Conservation (phyloP, 2,113 vertebrate genomes). For the Gavia stellata region DNA sequence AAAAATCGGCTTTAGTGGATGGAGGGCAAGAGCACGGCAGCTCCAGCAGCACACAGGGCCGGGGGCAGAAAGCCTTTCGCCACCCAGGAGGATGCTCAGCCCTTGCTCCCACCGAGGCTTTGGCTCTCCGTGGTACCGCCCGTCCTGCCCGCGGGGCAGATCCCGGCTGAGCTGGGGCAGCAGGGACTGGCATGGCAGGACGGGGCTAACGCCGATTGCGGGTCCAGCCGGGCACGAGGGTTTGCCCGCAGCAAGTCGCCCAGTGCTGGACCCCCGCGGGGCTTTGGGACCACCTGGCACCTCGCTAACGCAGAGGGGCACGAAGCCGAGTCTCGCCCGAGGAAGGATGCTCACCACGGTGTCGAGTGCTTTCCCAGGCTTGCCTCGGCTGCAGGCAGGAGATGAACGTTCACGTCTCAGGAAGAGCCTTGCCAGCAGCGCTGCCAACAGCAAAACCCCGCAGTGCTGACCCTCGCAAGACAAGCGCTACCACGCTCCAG, state of each 20-base stretch:
- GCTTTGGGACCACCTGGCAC: background rate
- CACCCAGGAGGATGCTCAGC: background rate
- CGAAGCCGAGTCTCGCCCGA: fast-evolving
- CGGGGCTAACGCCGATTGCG: fast-evolving
- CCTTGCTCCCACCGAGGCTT: fast-evolving
- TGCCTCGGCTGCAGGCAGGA: background rate
- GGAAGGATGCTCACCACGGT: background rate
- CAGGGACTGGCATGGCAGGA: background rate
- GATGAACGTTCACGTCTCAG: background rate
- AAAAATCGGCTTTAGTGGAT: fast-evolving
- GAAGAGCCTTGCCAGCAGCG: background rate
- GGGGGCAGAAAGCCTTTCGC: fast-evolving
- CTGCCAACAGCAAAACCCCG: background rate
- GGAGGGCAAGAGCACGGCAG: background rate
- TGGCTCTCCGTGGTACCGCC: background rate
- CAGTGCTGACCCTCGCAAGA: fast-evolving
- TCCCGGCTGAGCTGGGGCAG: background rate
- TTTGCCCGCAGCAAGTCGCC: background rate
- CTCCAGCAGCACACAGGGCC: fast-evolving
- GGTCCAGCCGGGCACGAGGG: too few species aligned
- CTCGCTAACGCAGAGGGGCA: background rate
- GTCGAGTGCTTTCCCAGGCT: background rate
- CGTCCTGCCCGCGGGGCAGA: fast-evolving
- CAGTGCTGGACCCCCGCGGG: fast-evolving
- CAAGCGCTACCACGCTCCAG: background rate